Base-by-base conservation (phyloP, 2,888 invertebrate genomes). In the Idaea straminata region DNA sequence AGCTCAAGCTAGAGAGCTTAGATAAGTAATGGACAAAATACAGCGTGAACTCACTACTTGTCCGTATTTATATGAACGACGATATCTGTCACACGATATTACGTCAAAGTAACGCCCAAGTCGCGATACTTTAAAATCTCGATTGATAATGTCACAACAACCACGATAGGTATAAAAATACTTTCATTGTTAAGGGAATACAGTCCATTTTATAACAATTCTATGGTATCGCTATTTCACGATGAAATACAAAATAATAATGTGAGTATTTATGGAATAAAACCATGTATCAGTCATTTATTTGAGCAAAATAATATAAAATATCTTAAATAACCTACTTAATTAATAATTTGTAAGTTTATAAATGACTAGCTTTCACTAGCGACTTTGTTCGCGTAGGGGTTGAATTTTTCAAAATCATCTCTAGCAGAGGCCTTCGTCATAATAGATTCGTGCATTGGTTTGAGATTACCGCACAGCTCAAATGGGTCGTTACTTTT, bases 41-140 rank as follows among this genome's bases (percentile, higher is more conserved):
- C 87, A 82, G 84, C 79, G 83, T 73, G 81, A 82, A 77, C 78
- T 81, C 79, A 77, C 79, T 83, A 87, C 84, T 83, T 88, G 85
- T 5, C 87, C 89, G 86, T 91, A 91, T 92, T 88, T 92, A 92
- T 92, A 87, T 84, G 88, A 79, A 83, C 86, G 86, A 81, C 86
- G 86, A 81, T 92, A 92, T 87, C 91, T 83, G 79, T 87, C 87
- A 79, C 80, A 83, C 86, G 87, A 88, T 86, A 80, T 89, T 91
- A 92, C 92, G 92, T 92, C 92, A 92, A 88, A 91, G 88, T 81
- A 89, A 89, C 91, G 91, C 89, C 91, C 91, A 84, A 86, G 88
- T 83, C 83, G 83, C 81, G 87, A 86, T 87, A 84, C 80, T 83
- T 87, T 84, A 84, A 47, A 89, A 89, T 91, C 87, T 88, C 81